Evolutionary conservation across 2,113 vertebrate genomes (phyloP), one percentile per base, ranked within the genome.

Genomic region (Catharus fuscescens): DNA sequence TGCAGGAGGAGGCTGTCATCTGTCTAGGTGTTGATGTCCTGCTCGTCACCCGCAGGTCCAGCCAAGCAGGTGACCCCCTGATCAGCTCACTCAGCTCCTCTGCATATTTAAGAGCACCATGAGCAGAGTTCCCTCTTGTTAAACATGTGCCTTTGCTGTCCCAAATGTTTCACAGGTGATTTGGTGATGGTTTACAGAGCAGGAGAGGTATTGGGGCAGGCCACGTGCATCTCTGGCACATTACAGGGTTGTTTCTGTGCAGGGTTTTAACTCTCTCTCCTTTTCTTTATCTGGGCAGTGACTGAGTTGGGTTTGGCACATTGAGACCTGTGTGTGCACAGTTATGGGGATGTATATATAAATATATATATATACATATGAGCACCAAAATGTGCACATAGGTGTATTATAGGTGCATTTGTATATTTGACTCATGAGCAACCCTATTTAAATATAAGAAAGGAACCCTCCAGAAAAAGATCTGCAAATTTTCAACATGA

Each of bases 1-100:
- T 78, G 82, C 20, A 88, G 86, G 88, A 96, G 88, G 92, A 71
- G 79, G 92, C 83, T 92, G 86, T 93, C 92, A 79, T 69, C 95
- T 87, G 48, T 74, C 95, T 76, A 5, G 90, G 76, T 74, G 91
- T 53, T 76, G 80, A 86, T 76, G 91, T 93, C 91, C 86, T 84
- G 88, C 92, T 79, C 8, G 1, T 89, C 95, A 86, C 80, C 0
- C 6, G 17, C 26, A 47, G 80, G 36, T 67, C 56, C 52, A 88
- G 77, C 36, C 91, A 29, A 20, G 82, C 67, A n/a, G 29, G 6
- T 92, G 83, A 89, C 83, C 89, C 71, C 47, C 44, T 18, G 69
- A 18, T 84, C 81, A 56, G 79, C 38, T 38, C 67, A 1, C 67
- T 45, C n/a, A 4, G 60, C 76, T 89, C 48, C 36, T 90, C 71